Evolutionary conservation across 2,888 invertebrate species (phyloP).

Genomic region (Lasioglossum morio): DNA sequence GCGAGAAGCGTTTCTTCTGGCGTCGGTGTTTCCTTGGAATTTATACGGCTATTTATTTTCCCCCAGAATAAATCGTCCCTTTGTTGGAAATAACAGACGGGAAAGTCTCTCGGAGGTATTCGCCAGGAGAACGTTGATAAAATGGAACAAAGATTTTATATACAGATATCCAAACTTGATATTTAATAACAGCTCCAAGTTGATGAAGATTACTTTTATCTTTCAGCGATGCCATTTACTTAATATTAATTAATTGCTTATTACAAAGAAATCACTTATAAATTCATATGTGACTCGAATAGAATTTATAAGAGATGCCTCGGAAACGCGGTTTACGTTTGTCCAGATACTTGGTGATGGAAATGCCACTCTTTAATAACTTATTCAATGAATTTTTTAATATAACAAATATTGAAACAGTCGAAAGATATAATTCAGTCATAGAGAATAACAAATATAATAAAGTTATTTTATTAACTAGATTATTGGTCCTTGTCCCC

Average conservation of each 20-base stretch:
- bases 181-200: background rate
- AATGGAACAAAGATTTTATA: background rate
- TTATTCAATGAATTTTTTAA: background rate
- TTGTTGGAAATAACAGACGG: background rate
- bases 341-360: constrained; percentile 15
- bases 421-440: background rate
- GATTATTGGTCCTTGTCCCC: no score
- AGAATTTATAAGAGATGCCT: constrained; percentile 15
- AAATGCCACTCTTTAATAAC: constrained; percentile 13
- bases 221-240: background rate
- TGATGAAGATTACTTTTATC: background rate
- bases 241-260: constrained; percentile 1
- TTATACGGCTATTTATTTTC: constrained; percentile 41
- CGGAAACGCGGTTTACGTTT: background rate
- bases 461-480: background rate
- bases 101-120: background rate
- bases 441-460: background rate
- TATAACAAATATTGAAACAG: background rate
- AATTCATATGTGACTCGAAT: background rate
- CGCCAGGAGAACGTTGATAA: background rate
- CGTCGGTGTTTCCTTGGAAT: constrained; percentile 26
- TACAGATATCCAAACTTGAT: background rate
- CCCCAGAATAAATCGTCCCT: background rate
- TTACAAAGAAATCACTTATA: constrained; percentile 22
- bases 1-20: background rate